These are phyloP conservation scores for Syrmaticus mikado DNA, from an alignment of 2,113 vertebrate genomes.

Conservation along the genomic window DNA sequence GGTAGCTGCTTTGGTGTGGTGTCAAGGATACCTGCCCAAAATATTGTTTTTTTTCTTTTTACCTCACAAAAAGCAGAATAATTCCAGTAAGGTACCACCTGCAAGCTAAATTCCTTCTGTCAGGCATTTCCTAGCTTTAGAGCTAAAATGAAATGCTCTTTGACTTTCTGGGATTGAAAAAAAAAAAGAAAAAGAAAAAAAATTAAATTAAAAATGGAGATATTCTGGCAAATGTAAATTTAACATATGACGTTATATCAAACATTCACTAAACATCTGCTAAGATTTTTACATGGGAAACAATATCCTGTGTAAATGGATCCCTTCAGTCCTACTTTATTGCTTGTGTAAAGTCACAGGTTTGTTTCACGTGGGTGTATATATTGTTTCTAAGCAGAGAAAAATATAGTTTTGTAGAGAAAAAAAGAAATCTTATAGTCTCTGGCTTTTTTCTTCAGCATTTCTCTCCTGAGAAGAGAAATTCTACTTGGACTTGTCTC, in stretches of 20 bases:
- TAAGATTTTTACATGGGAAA: neutral
- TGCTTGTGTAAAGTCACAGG: constrained; percentile 4
- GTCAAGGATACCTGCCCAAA: neutral
- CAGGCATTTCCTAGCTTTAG: neutral
- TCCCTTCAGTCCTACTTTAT: constrained; percentile 18
- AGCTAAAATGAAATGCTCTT: neutral
- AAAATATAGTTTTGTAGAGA: neutral
- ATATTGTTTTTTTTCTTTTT: neutral
- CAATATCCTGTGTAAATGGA: constrained; percentile 36
- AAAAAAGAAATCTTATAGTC: neutral
- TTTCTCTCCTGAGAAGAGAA: neutral
- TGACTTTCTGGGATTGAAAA: neutral
- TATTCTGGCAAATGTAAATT: neutral
- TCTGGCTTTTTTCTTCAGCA: neutral
- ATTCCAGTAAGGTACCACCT: neutral
- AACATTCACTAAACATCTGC: constrained; percentile 13
- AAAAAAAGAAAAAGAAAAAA: fast-evolving
- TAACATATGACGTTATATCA: neutral
- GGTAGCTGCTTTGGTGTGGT: neutral
- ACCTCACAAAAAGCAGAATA: neutral
- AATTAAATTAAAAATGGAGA: neutral
- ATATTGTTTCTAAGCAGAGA: neutral
- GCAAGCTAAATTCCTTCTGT: neutral
- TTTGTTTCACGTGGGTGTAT: constrained; percentile 4
- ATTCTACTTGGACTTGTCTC: neutral